Evolutionary conservation across 2,113 vertebrate genomes (phyloP), one percentile per base, ranked within the genome.

Genomic region (Chaetodon auriga): DNA sequence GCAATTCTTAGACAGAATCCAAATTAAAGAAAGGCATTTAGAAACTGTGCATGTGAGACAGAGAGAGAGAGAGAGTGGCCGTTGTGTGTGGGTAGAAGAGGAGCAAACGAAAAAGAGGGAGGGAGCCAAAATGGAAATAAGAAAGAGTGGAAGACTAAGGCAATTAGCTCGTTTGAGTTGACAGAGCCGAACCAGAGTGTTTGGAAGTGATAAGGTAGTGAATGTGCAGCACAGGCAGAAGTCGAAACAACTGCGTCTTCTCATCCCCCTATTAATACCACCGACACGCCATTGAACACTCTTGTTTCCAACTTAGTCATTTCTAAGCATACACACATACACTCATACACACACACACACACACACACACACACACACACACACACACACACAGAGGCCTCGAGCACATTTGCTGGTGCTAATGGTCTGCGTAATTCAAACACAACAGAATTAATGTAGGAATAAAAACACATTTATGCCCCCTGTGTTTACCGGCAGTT

Each of bases 391-490:
- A 76, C 25, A 38, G 25, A 69, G 30, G 80, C 87, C 72, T 74
- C 62, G 3, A 88, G 91, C 87, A 78, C 79, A 90, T 87, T 87
- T 87, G 54, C 78, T 53, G 6, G 78, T 83, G 84, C 80, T 91
- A 93, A 94, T 92, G 92, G 90, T 84, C 89, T 92, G 90, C 85
- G 74, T 89, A 94, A 92, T 91, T 90, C 85, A 88, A 91, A 91
- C 81, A 90, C 86, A 90, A 82, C 89, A 90, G 81, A 88, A 92
- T 91, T 87, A 89, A 81, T 78, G 86, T 74, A 71, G 57, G 75
- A 88, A 91, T 88, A 88, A 86, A 87, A 91, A 85, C 76, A 83
- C 82, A 78, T 88, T 92, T 74, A 87, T 81, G 82, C 60, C 72
- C 51, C 79, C 77, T 25, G 19, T 89, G 89, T 88, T 92, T 85